These are phyloP conservation scores for Latrodectus elegans DNA, from an alignment of 2,888 invertebrate species.

Conservation along the genomic window DNA sequence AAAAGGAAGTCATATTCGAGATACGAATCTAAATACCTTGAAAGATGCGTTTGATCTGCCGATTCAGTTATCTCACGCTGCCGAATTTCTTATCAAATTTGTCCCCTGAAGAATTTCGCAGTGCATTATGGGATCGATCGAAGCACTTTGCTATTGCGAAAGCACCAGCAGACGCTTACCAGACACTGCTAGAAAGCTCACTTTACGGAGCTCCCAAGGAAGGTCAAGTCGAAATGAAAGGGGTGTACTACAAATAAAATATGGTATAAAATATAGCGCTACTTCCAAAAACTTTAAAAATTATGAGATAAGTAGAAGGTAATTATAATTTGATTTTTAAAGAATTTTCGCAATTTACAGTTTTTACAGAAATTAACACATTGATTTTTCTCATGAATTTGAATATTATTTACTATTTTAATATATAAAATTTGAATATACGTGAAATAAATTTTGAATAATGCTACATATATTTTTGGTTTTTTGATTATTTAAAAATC, in stretches of 20 bases:
- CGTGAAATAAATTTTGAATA: no score
- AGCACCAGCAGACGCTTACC: slow-evolving; percentile 35
- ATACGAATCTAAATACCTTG: not conserved
- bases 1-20: not conserved
- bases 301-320: no score
- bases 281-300: no score
- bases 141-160: not conserved
- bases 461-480: no score
- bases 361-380: no score
- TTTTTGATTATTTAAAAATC: no score
- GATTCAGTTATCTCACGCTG: not conserved
- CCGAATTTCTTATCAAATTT: not conserved
- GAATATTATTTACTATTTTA: no score
- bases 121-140: slow-evolving; percentile 2
- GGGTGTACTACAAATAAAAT: not conserved
- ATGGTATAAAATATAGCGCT: no score
- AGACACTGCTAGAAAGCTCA: slow-evolving; percentile 28
- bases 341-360: no score
- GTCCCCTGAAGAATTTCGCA: not conserved
- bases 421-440: no score
- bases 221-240: slow-evolving; percentile 11
- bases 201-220: not conserved
- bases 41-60: not conserved
- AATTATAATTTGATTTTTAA: no score
- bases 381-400: no score